Conservation (phyloP, 2,888 invertebrate genomes). For the Lepidonotus clava region DNA sequence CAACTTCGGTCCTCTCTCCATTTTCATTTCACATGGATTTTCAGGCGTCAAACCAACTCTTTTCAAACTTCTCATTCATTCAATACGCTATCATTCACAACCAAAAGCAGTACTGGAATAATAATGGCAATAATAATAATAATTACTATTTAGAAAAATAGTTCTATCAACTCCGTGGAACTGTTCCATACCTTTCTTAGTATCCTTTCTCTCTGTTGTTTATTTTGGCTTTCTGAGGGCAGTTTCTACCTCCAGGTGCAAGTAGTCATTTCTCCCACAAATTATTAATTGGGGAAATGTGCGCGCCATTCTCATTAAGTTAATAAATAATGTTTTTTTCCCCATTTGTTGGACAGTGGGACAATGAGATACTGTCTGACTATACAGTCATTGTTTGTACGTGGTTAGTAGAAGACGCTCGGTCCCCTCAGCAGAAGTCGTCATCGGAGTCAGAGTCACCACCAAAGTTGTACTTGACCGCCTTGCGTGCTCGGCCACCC, state of each 20-base stretch:
- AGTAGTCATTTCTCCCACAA: neutral
- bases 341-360: neutral
- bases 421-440: slow-evolving; percentile 36
- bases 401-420: too few species aligned
- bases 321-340: neutral
- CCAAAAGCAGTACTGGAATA: neutral
- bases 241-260: neutral
- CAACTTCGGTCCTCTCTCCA: neutral
- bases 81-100: neutral
- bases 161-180: neutral
- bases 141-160: neutral
- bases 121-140: neutral
- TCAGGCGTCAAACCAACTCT: too few species aligned
- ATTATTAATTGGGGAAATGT: too few species aligned
- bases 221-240: neutral
- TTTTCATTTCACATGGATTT: too few species aligned
- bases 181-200: too few species aligned
- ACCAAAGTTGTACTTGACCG: slow-evolving; percentile 82
- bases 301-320: too few species aligned
- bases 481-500: slow-evolving; percentile 81
- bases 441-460: slow-evolving; percentile 71
- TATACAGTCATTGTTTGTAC: neutral
- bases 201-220: too few species aligned
- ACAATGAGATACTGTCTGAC: slow-evolving; percentile 13
- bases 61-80: too few species aligned